Evolutionary conservation across 2,888 invertebrate genomes (phyloP), one percentile per base, ranked within the genome.

Genomic region (Gymnocheta viridis): DNA sequence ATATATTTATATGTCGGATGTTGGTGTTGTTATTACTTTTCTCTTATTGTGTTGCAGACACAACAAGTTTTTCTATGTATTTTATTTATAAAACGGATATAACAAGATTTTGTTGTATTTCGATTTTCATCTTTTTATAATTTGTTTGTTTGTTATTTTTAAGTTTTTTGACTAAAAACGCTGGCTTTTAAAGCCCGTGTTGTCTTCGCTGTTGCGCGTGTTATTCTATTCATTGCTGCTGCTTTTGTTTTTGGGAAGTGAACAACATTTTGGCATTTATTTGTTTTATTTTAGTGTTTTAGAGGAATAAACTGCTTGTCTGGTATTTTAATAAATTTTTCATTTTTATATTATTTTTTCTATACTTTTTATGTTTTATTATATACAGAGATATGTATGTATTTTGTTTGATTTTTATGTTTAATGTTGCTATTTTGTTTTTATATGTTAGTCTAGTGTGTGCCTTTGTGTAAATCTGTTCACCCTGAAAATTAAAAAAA

Each of bases 271-370:
- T 77, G 56, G 64, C 74, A 62, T 72, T 78, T 78, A 77, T 67
- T 62, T 69, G 56, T 60, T 72, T n/a, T 73, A 17, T 41, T 19
- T 44, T 41, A 29, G 47, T 64, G 24, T 54, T 60, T 51, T 67
- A 81, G 47, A 54, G 56, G 14, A 81, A 69, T 73, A 67, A 69
- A 85, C 58, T 85, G 82, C 82, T 54, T 82, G 85, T 86, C 86
- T 86, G 81, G 82, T 81, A 82, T 86, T 86, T 86, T 85, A 85
- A 85, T 85, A 85, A 85, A 85, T 82, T 85, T 85, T 85, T 82
- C 82, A 85, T 84, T 78, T 79, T 54, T 32, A 58, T 69, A 58
- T 27, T 29, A 22, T 64, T 76, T 56, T 66, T n/a, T 54, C 14
- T 41, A 17, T 32, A 38, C 51, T 62, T 60, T 78, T 60, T 54